Conservation (phyloP, 2,888 invertebrate species). For the Neria commutata region DNA sequence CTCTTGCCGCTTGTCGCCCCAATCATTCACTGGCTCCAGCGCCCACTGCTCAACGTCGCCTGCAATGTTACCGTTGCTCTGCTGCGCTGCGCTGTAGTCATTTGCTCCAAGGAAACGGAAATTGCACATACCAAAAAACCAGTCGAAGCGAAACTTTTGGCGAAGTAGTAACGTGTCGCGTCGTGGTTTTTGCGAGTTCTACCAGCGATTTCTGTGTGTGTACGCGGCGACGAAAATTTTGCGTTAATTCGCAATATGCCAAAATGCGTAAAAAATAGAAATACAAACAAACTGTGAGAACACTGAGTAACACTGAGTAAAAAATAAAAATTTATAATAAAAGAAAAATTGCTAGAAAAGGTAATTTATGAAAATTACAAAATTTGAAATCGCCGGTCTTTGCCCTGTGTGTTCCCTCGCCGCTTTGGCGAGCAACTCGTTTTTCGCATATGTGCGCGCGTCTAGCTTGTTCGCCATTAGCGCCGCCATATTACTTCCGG, state of each 20-base stretch:
- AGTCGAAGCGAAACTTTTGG: conserved; percentile 62
- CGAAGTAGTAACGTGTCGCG: conserved; percentile 58
- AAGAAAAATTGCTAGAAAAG: background rate
- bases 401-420: background rate
- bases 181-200: conserved; percentile 24
- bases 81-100: background rate
- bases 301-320: background rate
- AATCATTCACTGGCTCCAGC: too few species aligned
- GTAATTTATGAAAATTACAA: background rate
- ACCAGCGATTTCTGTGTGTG: conserved; percentile 18
- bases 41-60: too few species aligned
- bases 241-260: conserved; percentile 30
- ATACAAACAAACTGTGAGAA: background rate
- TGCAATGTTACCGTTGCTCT: conserved; percentile 33
- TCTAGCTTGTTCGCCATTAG: conserved; percentile 26
- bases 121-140: conserved; percentile 48
- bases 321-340: background rate
- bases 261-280: background rate
- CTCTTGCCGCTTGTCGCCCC: too few species aligned
- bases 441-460: conserved; percentile 10
- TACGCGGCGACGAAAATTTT: conserved; percentile 31
- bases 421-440: conserved; percentile 27
- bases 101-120: conserved; percentile 48
- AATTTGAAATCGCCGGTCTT: background rate
- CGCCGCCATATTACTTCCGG: conserved; percentile 30